Conservation (phyloP, 1,140 invertebrate species). For the Gonioctena quinquepunctata region DNA sequence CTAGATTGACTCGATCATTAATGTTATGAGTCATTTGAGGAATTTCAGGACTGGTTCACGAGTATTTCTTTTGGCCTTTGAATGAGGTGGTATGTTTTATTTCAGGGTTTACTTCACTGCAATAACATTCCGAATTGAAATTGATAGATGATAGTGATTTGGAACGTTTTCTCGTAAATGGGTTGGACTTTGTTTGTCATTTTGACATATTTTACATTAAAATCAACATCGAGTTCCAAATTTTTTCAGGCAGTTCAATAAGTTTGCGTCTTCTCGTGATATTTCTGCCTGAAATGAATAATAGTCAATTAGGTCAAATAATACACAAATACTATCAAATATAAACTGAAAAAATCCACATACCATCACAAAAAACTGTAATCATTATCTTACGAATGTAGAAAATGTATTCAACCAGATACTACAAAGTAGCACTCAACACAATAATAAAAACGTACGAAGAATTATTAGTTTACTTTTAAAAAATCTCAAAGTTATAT, state of each 20-base stretch:
- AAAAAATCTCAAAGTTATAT: no score
- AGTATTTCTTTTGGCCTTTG: constrained; percentile 45
- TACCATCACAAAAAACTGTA: constrained; percentile 18
- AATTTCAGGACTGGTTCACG: constrained; percentile 49
- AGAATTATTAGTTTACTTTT: no score
- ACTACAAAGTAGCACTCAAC: not conserved
- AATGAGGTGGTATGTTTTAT: constrained; percentile 50
- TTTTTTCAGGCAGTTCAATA: constrained; percentile 44
- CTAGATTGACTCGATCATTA: no score
- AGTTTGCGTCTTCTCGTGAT: constrained; percentile 44
- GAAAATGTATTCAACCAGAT: not conserved
- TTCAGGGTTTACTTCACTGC: constrained; percentile 34
- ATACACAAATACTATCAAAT: not conserved
- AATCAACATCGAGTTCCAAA: constrained; percentile 44
- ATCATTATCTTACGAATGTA: constrained; percentile 21
- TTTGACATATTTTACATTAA: constrained; percentile 18
- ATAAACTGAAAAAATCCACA: no score
- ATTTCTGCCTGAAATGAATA: constrained; percentile 42
- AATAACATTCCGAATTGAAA: constrained; percentile 42
- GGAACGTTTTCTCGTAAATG: constrained; percentile 46
- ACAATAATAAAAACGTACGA: not conserved
- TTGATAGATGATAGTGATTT: constrained; percentile 52
- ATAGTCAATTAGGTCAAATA: not conserved
- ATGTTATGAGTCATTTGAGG: constrained; percentile 39
- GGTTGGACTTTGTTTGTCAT: constrained; percentile 35